Conservation (phyloP, 92 coral and sea anemone genomes). For the Actinostola sp. region DNA sequence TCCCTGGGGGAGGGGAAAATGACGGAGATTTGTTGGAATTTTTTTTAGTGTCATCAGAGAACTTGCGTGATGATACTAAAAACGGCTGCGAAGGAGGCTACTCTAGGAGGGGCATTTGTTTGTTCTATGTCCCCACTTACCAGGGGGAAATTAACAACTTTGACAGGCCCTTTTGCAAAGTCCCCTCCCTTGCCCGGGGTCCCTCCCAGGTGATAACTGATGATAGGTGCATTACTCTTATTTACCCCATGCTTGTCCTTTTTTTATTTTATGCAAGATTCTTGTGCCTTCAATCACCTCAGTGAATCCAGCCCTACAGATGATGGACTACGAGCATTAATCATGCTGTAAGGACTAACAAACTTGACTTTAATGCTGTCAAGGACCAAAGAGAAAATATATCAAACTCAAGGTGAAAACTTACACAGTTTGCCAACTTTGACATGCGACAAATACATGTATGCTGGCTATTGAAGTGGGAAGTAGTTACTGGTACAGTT, state of each 20-base stretch:
- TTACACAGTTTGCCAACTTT: neutral
- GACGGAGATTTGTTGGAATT: too few species aligned
- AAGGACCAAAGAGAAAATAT: conserved; percentile 73
- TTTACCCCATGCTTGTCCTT: neutral
- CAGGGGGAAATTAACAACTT: too few species aligned
- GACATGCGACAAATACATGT: neutral
- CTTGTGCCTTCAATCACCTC: conserved; percentile 61
- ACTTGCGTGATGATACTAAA: too few species aligned
- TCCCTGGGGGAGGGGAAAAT: too few species aligned
- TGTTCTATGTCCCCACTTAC: too few species aligned
- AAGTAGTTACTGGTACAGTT: too few species aligned
- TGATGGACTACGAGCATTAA: conserved; percentile 56
- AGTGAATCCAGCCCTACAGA: conserved; percentile 80
- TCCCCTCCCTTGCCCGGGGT: too few species aligned
- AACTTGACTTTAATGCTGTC: conserved; percentile 88
- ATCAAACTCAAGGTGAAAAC: conserved; percentile 69
- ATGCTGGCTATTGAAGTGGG: neutral
- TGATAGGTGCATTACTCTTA: neutral
- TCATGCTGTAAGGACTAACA: conserved; percentile 62
- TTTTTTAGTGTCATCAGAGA: too few species aligned
- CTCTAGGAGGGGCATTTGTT: too few species aligned
- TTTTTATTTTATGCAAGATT: conserved; percentile 38
- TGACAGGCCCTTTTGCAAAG: too few species aligned
- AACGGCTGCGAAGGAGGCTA: too few species aligned
- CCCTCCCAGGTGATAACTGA: too few species aligned